A percentile compares a stretch with the other conserved stretches of the same genome.
These are phyloP conservation scores for Helarctos malayanus DNA, from an alignment of 2,797 vertebrate genomes.

Conservation along the genomic window DNA sequence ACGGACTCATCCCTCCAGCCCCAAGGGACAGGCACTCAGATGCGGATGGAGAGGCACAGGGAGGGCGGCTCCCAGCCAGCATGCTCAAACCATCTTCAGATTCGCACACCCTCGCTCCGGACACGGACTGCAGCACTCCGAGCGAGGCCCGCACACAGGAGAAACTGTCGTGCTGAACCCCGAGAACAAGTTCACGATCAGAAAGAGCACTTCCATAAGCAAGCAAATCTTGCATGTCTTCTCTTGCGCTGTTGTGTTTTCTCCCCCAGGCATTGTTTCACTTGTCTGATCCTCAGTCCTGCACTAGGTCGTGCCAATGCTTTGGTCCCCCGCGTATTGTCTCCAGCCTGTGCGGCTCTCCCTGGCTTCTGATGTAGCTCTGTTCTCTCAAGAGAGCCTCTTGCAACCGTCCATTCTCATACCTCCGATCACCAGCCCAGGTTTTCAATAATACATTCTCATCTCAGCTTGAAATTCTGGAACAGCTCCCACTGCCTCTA, in stretches of 20 bases:
- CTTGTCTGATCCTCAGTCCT: neutral
- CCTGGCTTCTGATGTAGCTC: neutral
- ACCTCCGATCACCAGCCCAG: neutral
- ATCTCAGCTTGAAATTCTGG: neutral
- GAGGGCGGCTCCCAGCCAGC: rapidly evolving
- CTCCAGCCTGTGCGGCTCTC: neutral
- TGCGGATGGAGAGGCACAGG: neutral
- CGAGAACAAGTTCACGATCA: neutral
- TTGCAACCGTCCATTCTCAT: neutral
- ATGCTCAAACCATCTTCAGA: rapidly evolving
- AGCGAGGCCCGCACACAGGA: rapidly evolving
- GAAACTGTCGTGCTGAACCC: neutral
- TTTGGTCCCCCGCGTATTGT: rapidly evolving
- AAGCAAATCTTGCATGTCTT: rapidly evolving
- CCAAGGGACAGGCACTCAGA: neutral
- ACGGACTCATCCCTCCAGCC: neutral
- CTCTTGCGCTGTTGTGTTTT: neutral
- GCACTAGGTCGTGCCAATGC: rapidly evolving
- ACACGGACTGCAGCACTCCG: neutral
- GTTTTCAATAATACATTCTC: neutral
- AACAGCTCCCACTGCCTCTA: neutral
- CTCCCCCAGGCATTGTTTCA: rapidly evolving
- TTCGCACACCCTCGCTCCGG: neutral
- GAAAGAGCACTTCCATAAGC: neutral
- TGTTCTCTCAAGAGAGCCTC: neutral